Percentiles rank a stretch among this genome's conserved stretches.
Evolutionary conservation across 2,113 vertebrate genomes (phyloP).

Genomic region (Elephas maximus): DNA sequence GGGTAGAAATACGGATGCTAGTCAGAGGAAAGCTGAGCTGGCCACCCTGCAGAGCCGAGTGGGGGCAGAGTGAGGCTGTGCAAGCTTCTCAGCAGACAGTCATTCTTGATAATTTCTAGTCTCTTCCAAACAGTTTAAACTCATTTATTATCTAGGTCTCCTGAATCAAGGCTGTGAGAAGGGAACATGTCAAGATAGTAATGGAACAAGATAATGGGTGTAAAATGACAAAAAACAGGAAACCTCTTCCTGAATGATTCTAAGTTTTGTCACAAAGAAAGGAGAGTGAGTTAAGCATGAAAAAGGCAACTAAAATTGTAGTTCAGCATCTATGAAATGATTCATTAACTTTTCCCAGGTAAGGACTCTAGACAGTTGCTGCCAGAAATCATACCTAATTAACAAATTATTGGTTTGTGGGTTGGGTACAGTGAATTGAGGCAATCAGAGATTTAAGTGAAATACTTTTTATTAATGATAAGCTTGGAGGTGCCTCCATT

Average conservation of each 20-base stretch:
- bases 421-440: neutral
- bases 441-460: neutral
- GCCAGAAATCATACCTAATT: neutral
- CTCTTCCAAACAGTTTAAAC: constrained; percentile 53
- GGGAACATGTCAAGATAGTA: constrained; percentile 81
- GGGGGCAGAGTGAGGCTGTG: neutral
- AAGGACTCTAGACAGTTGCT: neutral
- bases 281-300: neutral
- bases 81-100: neutral
- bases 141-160: constrained; percentile 75
- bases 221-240: constrained; percentile 81
- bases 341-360: neutral
- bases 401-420: neutral
- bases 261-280: constrained; percentile 23
- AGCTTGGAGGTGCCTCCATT: neutral
- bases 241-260: constrained; percentile 32
- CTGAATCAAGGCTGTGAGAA: constrained; percentile 73
- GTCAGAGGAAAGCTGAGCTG: neutral
- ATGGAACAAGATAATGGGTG: constrained; percentile 81
- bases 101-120: constrained; percentile 56
- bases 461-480: neutral
- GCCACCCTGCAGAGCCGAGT: neutral
- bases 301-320: neutral
- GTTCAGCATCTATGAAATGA: neutral
- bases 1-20: neutral